Evolutionary conservation across 2,797 vertebrate species (phyloP).

Genomic region (Crenichthys baileyi): DNA sequence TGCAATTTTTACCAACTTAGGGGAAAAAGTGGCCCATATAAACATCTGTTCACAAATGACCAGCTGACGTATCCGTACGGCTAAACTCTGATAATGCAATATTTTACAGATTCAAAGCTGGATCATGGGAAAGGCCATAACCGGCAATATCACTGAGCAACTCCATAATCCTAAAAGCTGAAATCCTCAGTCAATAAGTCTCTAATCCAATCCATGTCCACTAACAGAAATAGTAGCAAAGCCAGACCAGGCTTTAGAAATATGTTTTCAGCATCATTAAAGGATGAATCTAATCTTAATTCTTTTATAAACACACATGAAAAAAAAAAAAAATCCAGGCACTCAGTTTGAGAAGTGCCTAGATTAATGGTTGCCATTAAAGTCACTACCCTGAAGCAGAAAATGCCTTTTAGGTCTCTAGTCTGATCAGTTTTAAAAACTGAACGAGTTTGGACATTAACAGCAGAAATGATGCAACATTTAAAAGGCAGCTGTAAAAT

Average conservation of each 20-base stretch:
- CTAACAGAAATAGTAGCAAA: constrained; percentile 80
- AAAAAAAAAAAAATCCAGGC: constrained; percentile 45
- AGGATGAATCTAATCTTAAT: constrained; percentile 75
- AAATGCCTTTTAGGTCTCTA: constrained; percentile 3
- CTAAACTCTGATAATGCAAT: constrained; percentile 59
- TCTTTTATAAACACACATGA: constrained; percentile 55
- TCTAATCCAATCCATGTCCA: constrained; percentile 90
- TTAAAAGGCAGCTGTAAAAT: background rate
- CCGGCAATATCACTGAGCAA: constrained; percentile 88
- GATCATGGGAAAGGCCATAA: constrained; percentile 79
- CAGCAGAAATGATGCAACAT: background rate
- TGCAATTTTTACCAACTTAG: constrained; percentile 22
- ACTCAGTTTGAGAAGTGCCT: constrained; percentile 63
- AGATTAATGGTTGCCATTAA: constrained; percentile 53
- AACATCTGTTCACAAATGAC: constrained; percentile 38
- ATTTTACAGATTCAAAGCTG: constrained; percentile 75
- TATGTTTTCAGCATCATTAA: constrained; percentile 71
- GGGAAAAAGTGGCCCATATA: constrained; percentile 9
- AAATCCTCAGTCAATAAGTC: constrained; percentile 89
- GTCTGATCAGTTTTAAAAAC: constrained; percentile 1
- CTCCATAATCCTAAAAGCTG: constrained; percentile 91
- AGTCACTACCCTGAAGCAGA: constrained; percentile 19
- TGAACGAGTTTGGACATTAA: background rate
- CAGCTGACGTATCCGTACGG: constrained; percentile 36
- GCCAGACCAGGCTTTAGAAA: constrained; percentile 64